These are phyloP conservation scores for Chrysocyon brachyurus DNA, from an alignment of 2,797 vertebrate genomes.

Conservation along the genomic window DNA sequence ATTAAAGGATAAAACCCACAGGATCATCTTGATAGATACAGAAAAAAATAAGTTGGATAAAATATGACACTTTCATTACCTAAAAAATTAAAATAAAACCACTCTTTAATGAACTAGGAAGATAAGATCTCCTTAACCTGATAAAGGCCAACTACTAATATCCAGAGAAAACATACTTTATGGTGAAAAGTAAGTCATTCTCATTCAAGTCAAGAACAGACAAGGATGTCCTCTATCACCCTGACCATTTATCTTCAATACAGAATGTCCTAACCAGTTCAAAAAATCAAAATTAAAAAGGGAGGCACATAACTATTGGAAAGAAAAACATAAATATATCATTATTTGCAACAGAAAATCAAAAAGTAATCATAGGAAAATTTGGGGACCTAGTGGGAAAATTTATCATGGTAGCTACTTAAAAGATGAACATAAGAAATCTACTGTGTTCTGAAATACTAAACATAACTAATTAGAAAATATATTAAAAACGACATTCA, in stretches of 20 bases:
- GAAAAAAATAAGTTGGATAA: slow-evolving; percentile 38
- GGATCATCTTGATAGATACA: slow-evolving; percentile 32
- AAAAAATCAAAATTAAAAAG: neutral
- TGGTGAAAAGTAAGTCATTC: slow-evolving; percentile 52
- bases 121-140: neutral
- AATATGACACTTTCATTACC: slow-evolving; percentile 8
- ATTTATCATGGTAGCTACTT: slow-evolving; percentile 10
- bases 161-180: neutral
- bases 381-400: neutral
- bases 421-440: slow-evolving; percentile 11
- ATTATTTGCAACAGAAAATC: slow-evolving; percentile 35
- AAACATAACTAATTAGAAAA: slow-evolving; percentile 42
- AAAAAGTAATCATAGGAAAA: neutral
- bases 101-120: neutral
- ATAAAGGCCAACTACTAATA: slow-evolving; percentile 19
- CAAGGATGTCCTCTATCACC: neutral
- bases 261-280: neutral
- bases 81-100: slow-evolving; percentile 7
- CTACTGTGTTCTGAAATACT: neutral
- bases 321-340: neutral
- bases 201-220: neutral
- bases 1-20: neutral
- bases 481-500: slow-evolving; percentile 9
- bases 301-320: neutral
- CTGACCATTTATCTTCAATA: neutral